These are phyloP conservation scores for Rhadina sibilatrix DNA, from an alignment of 2,113 vertebrate genomes.

Conservation along the genomic window DNA sequence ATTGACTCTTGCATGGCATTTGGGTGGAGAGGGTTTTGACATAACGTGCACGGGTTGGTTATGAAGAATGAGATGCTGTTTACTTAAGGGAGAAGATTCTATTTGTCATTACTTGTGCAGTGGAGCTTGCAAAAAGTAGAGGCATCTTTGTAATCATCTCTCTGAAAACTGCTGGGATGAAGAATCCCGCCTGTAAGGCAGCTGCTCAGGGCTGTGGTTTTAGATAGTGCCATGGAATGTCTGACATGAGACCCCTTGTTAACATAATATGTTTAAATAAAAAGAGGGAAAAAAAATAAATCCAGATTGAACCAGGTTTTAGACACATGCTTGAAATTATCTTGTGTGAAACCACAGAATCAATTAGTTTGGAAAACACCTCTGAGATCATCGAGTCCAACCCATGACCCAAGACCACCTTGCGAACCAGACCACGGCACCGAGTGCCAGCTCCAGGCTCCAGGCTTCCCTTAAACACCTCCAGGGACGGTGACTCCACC, in stretches of 20 bases:
- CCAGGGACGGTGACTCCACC: background rate
- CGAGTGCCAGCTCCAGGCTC: background rate
- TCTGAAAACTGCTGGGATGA: background rate
- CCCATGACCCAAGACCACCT: accelerated
- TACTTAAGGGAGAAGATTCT: background rate
- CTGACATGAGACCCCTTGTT: background rate
- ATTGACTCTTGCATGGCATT: background rate
- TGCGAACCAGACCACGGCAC: background rate
- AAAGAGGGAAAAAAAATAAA: too few relatives aligned
- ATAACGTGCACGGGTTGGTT: background rate
- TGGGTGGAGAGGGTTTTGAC: background rate
- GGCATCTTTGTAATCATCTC: background rate
- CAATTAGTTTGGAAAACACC: background rate
- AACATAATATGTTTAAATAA: background rate
- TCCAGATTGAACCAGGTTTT: background rate
- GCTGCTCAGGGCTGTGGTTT: background rate
- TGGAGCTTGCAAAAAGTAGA: background rate
- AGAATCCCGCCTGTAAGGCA: background rate
- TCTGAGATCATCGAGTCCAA: background rate
- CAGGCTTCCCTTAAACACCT: background rate
- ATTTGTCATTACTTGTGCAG: background rate
- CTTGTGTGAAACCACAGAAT: background rate
- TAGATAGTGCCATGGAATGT: background rate
- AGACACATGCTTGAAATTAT: background rate
- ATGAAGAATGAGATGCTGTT: background rate